Percentiles rank a stretch among this genome's conserved stretches.
Evolutionary conservation across 2,888 invertebrate species (phyloP).

Genomic region (Limenitis camilla): DNA sequence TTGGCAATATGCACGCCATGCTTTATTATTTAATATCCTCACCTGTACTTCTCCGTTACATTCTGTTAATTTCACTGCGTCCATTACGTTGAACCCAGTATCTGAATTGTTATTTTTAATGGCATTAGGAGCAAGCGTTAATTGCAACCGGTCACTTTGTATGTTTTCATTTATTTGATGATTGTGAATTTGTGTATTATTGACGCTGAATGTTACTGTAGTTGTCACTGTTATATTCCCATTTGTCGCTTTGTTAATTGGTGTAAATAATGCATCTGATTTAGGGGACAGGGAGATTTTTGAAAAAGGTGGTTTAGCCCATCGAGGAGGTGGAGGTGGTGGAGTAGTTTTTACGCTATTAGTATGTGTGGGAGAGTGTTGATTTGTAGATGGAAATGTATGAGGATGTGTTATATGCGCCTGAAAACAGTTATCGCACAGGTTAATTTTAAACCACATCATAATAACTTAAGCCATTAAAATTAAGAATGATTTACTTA

Average conservation of each 20-base stretch:
- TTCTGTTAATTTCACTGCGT: constrained; percentile 51
- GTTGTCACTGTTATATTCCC: constrained; percentile 88
- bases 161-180: constrained; percentile 70
- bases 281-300: constrained; percentile 67
- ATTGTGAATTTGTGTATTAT: constrained; percentile 71
- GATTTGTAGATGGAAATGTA: constrained; percentile 59
- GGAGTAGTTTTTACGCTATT: constrained; percentile 75
- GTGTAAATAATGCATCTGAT: constrained; percentile 56
- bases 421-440: constrained; percentile 64
- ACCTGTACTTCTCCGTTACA: constrained; percentile 62
- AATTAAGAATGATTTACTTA: constrained; percentile 39
- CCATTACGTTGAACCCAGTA: constrained; percentile 51
- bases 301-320: constrained; percentile 83
- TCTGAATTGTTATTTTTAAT: constrained; percentile 62
- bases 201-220: constrained; percentile 89
- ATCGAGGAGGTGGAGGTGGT: constrained; percentile 88
- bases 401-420: constrained; percentile 74
- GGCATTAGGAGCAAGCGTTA: constrained; percentile 71
- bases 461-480: constrained; percentile 12
- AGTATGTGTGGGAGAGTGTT: constrained; percentile 56
- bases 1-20: constrained; percentile 36
- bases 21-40: constrained; percentile 34
- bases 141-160: constrained; percentile 65
- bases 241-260: constrained; percentile 66
- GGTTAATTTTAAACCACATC: constrained; percentile 8